A percentile compares a stretch with the other conserved stretches of the same genome.
phyloP scores from a whole-genome alignment of 2,888 invertebrate genomes.

The Acronicta leporina region DNA sequence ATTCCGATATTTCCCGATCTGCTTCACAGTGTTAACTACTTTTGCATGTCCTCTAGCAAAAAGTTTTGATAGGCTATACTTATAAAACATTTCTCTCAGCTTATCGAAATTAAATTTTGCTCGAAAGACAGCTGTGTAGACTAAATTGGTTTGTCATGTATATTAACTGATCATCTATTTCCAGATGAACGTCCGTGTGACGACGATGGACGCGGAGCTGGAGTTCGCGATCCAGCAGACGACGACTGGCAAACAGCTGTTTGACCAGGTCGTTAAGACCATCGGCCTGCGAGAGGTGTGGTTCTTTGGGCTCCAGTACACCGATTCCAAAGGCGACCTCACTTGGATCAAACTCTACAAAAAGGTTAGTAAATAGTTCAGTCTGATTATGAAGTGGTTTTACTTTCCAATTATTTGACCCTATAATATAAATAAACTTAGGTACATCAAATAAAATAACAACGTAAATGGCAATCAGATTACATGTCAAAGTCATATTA shows the following conservation, averaged over 20 bases:
- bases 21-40: background rate
- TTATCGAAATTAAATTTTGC: background rate
- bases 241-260: conserved; percentile 99
- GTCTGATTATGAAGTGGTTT: background rate
- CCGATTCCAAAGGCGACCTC: conserved; percentile 98
- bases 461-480: conserved; percentile 2
- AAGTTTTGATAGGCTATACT: background rate
- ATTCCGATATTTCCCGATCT: background rate
- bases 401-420: background rate
- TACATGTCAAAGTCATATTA: conserved; percentile 18
- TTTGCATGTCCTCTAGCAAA: background rate
- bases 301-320: conserved; percentile 99
- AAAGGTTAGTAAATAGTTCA: conserved; percentile 92
- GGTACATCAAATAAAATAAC: no score
- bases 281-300: conserved; percentile 99
- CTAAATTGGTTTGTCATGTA: background rate
- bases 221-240: conserved; percentile 99
- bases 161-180: conserved; percentile 55
- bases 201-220: conserved; percentile 99
- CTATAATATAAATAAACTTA: no score
- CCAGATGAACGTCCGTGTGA: conserved; percentile 99
- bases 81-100: background rate
- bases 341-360: conserved; percentile 99
- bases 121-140: background rate
- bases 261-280: conserved; percentile 99